Evolutionary conservation across 2,888 invertebrate genomes (phyloP), one percentile per base, ranked within the genome.

Genomic region (Troglohyphantes excavatus): DNA sequence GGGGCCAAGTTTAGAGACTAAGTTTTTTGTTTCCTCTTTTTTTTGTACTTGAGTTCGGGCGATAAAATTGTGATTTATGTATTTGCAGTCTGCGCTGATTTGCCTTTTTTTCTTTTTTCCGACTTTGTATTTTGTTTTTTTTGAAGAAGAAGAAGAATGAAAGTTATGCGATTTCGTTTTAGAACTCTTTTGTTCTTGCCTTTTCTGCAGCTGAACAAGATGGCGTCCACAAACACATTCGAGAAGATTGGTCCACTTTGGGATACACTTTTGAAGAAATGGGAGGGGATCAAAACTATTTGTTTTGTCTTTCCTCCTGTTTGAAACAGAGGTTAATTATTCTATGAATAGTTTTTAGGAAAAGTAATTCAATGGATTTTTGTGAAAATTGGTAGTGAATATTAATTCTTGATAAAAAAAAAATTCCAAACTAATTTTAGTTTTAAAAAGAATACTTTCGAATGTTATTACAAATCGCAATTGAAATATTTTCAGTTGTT

Each of bases 61-160:
- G 72, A 82, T 82, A 82, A 82, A 82, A 72, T 61, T 82, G 82
- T 82, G 82, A 82, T 82, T 82, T 82, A 82, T 82, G 82, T 61
- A 82, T 82, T 82, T 61, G 61, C 27, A 43, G 82, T 72, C 81
- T 81, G 33, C 19, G 27, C 29, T 68, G 27, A 29, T 61, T 39
- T 61, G 29, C n/a, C 33, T 39, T 59, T 33, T 29, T 46, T 75
- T 75, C 19, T 33, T 63, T n/a, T 17, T 7, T 61, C 43, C 0
- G 2, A 17, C 11, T 73, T 13, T n/a, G n/a, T n/a, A n/a, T n/a
- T n/a, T n/a, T n/a, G n/a, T n/a, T n/a, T n/a, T n/a, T n/a, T n/a
- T n/a, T n/a, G n/a, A n/a, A n/a, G n/a, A n/a, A n/a, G n/a, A n/a
- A 21, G 29, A 27, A 27, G 59, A 2, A 75, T 27, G 21, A 75